Evolutionary conservation across 2,113 vertebrate species (phyloP).

Genomic region (Tychaedon coryphoeus): DNA sequence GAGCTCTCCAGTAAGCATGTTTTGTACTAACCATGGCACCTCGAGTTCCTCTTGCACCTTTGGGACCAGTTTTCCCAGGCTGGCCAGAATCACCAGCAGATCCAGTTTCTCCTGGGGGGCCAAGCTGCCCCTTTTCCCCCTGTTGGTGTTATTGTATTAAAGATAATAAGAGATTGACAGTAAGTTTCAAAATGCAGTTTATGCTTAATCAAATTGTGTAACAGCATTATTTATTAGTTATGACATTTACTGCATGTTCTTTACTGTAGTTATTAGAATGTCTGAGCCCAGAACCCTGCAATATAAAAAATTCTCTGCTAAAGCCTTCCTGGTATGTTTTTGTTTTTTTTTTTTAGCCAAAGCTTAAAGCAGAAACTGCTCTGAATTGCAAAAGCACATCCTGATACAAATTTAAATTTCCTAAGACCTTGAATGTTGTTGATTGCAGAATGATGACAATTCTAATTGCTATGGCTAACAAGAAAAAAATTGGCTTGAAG

Average conservation of each 20-base stretch:
- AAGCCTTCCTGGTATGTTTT: neutral
- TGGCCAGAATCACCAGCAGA: constrained; percentile 78
- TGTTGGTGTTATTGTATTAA: constrained; percentile 56
- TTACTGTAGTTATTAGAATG: neutral
- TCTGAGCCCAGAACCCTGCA: neutral
- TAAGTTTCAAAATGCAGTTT: neutral
- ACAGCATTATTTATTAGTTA: neutral
- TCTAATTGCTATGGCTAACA: neutral
- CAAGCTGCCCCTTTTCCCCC: constrained; percentile 87
- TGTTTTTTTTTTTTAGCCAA: neutral
- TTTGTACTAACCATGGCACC: constrained; percentile 83
- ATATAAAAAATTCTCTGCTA: neutral
- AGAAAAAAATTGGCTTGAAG: neutral
- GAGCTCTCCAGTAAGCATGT: constrained; percentile 1
- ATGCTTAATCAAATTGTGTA: neutral
- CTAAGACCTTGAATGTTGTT: neutral
- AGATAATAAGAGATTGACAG: neutral
- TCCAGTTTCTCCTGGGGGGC: constrained; percentile 84
- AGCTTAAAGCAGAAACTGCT: neutral
- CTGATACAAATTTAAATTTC: neutral
- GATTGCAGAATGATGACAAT: neutral
- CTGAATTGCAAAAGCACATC: neutral
- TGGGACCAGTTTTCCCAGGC: constrained; percentile 82
- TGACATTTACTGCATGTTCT: neutral
- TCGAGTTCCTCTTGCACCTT: constrained; percentile 92